Evolutionary conservation across 2,113 vertebrate genomes (phyloP), one percentile per base, ranked within the genome.

Genomic region (Sinocyclocheilus maitianheensis): DNA sequence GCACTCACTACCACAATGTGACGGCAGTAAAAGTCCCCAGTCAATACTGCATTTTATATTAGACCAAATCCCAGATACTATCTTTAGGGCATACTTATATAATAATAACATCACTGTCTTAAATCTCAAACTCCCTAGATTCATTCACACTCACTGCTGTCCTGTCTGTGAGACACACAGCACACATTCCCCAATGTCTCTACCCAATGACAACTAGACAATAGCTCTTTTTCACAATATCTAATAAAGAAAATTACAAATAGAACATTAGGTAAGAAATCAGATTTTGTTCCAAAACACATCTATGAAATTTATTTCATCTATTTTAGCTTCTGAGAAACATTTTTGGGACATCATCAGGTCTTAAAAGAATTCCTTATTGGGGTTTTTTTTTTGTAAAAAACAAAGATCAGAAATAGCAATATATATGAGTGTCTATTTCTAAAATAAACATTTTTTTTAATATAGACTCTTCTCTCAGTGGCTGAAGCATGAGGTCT

Each of bases 1-100:
- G 76, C 87, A 87, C 86, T 86, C 20, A 82, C 77, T 75, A 34
- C 30, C 78, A 37, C 30, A 34, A 18, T 30, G 60, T 22, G 40
- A 48, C 43, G 16, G 12, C 24, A 48, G 20, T 26, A 18, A 14
- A 43, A 65, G 43, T 11, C 22, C 34, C 79, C n/a, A 26, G 67
- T 81, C 37, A 65, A 65, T 63, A 80, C n/a, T 67, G 43, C 80
- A 37, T 83, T 83, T 71, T 71, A 13, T 30, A n/a, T 22, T 71
- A 26, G 13, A 65, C 40, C 14, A 81, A 30, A 67, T 81, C 37
- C 62, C n/a, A 67, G 60, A 81, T 26, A 18, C 60, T 65, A 67
- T 81, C 79, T 81, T 81, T 20, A 48, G 79, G 18, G 20, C 65
- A 53, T 3, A 53, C 18, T 71, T 81, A 67, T 67, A 67, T 48